These are phyloP conservation scores for Enteromius treurensis DNA, from an alignment of 2,797 vertebrate genomes.

Conservation along the genomic window DNA sequence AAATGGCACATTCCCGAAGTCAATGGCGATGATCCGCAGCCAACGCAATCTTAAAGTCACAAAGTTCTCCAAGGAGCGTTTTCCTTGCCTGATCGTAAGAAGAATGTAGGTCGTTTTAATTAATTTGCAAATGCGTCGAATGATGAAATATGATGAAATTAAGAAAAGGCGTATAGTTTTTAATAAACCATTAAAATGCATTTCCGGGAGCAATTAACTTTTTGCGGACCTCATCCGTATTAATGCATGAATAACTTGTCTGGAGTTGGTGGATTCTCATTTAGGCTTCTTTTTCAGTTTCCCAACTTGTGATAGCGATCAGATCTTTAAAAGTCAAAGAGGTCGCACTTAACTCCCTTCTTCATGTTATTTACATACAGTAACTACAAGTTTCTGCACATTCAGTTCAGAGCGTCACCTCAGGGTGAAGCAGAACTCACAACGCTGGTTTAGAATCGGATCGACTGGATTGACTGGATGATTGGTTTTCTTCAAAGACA, in stretches of 20 bases:
- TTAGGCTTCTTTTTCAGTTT: constrained; percentile 30
- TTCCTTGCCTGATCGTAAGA: constrained; percentile 58
- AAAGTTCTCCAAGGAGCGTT: constrained; percentile 62
- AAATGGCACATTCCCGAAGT: constrained; percentile 54
- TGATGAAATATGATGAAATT: constrained; percentile 83
- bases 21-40: constrained; percentile 24
- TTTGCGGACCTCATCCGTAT: constrained; percentile 33
- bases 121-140: constrained; percentile 73
- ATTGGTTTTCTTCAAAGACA: constrained; percentile 26
- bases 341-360: not conserved
- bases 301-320: not conserved
- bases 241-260: constrained; percentile 39
- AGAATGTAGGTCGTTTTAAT: constrained; percentile 75
- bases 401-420: constrained; percentile 36
- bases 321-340: constrained; percentile 36
- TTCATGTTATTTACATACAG: constrained; percentile 31
- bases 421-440: constrained; percentile 32
- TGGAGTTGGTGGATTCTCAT: constrained; percentile 25
- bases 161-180: constrained; percentile 68
- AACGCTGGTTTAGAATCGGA: constrained; percentile 38
- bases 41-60: constrained; percentile 41
- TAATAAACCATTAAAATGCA: constrained; percentile 70
- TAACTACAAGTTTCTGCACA: constrained; percentile 45
- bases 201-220: constrained; percentile 54
- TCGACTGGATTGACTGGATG: constrained; percentile 7